Conservation (phyloP, 2,888 invertebrate species). For the Ptilodon capucinus region DNA sequence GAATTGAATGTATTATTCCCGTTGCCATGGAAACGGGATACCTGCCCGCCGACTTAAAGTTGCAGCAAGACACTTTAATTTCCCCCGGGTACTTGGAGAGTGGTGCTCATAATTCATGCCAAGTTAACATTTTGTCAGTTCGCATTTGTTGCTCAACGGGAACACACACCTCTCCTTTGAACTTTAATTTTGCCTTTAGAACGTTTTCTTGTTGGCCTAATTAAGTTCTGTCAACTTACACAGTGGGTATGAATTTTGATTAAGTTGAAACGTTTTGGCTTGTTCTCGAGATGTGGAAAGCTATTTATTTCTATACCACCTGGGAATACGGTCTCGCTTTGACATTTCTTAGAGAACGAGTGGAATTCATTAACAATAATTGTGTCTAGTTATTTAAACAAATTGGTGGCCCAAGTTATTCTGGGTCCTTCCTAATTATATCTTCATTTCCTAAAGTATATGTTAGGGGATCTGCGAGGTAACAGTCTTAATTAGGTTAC, state of each 20-base stretch:
- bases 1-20: conserved; percentile 64
- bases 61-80: conserved; percentile 81
- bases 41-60: conserved; percentile 75
- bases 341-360: too few relatives aligned
- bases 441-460: too few relatives aligned
- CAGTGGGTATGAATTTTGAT: conserved; percentile 44
- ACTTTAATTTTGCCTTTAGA: conserved; percentile 54
- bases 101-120: conserved; percentile 78
- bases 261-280: conserved; percentile 29
- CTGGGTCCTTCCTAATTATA: too few relatives aligned
- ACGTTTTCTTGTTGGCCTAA: conserved; percentile 51
- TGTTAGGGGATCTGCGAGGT: not conserved
- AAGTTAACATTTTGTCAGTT: conserved; percentile 81
- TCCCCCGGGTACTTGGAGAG: conserved; percentile 66
- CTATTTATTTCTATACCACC: conserved; percentile 14
- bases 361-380: too few relatives aligned
- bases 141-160: conserved; percentile 65
- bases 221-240: conserved; percentile 44
- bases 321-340: conserved; percentile 2
- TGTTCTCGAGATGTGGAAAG: conserved; percentile 16
- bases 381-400: too few relatives aligned
- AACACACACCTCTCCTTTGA: conserved; percentile 57
- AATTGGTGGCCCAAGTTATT: too few relatives aligned
- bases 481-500: not conserved
- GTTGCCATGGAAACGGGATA: conserved; percentile 56